A percentile compares a stretch with the other conserved stretches of the same genome.
Evolutionary conservation across 1,140 invertebrate species (phyloP).

Genomic region (Trichonephila clavipes): DNA sequence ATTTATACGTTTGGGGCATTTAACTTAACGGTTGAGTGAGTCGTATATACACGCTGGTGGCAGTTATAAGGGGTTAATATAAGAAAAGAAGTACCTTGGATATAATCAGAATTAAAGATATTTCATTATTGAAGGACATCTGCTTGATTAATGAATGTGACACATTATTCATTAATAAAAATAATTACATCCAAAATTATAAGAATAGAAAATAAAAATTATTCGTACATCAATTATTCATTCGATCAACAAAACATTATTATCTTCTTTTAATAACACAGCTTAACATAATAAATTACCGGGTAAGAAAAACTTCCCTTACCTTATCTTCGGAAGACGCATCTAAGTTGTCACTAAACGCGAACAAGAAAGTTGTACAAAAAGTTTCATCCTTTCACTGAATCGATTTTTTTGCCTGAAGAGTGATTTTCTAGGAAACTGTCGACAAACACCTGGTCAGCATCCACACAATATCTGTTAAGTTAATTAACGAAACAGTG

Average conservation of each 20-base stretch:
- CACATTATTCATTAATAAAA: not conserved
- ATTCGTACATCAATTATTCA: not conserved
- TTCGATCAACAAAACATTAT: not conserved
- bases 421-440: conserved; percentile 24
- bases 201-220: not conserved
- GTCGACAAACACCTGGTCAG: conserved; percentile 50
- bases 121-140: not conserved
- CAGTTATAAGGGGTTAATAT: too few relatives aligned
- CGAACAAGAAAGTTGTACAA: conserved; percentile 25
- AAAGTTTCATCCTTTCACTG: not conserved
- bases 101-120: not conserved
- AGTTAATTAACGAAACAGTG: conserved; percentile 53
- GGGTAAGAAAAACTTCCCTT: not conserved
- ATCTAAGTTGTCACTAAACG: conserved; percentile 16
- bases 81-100: not conserved
- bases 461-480: conserved; percentile 39
- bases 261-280: not conserved
- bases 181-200: not conserved
- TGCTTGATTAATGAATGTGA: not conserved
- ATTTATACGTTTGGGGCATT: too few relatives aligned
- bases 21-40: too few relatives aligned
- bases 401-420: conserved; percentile 13
- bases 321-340: conserved; percentile 27
- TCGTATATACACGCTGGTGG: too few relatives aligned
- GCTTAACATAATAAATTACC: conserved; percentile 17